Evolutionary conservation across 2,113 vertebrate genomes (phyloP).

Genomic region (Podarcis muralis): DNA sequence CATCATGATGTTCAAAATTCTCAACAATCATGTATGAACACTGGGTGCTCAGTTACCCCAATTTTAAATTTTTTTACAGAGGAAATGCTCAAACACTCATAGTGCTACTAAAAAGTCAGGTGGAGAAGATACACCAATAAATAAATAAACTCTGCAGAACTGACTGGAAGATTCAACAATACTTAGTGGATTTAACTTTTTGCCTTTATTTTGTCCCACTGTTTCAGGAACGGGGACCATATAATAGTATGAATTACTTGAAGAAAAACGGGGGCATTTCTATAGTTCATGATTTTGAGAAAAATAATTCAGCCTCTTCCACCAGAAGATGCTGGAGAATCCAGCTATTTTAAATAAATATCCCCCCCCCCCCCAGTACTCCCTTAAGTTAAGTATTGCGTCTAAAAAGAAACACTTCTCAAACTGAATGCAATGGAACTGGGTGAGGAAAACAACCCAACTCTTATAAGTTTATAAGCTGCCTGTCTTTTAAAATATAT

Average conservation of each 20-base stretch:
- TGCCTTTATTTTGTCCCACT: neutral
- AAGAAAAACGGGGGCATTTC: neutral
- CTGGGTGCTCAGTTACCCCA: neutral
- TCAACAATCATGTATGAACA: neutral
- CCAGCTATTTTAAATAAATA: neutral
- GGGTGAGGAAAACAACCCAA: conserved; percentile 24
- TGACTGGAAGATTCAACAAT: neutral
- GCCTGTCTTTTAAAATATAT: neutral
- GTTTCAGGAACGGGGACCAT: conserved; percentile 9
- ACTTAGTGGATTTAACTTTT: neutral
- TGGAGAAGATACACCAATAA: conserved; percentile 1
- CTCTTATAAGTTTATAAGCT: neutral
- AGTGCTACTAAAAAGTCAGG: conserved; percentile 9
- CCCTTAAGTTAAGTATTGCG: too few species aligned
- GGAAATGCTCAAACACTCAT: neutral
- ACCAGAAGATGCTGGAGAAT: conserved; percentile 38
- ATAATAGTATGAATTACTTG: conserved; percentile 32
- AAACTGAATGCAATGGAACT: conserved; percentile 23
- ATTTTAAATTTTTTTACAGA: neutral
- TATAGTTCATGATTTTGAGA: conserved; percentile 13
- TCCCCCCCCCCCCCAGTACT: too few species aligned
- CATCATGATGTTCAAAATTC: neutral
- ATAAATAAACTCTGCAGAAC: neutral
- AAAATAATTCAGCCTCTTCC: conserved; percentile 41
- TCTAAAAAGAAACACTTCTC: conserved; percentile 27